Evolutionary conservation across 2,113 vertebrate species (phyloP).

Genomic region (Cinclus mexicanus): DNA sequence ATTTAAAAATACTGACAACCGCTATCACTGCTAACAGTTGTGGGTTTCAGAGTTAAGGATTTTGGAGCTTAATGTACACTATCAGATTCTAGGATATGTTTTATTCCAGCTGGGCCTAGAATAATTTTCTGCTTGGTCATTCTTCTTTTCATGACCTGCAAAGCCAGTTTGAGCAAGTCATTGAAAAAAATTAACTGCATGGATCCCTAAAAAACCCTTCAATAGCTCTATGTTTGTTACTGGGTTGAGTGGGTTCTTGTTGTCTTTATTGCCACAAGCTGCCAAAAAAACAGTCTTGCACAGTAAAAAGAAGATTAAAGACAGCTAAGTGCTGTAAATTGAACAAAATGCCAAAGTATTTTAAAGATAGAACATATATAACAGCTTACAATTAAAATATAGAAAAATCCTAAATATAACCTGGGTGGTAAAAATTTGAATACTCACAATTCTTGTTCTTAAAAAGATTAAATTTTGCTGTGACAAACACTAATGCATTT

Average conservation of each 20-base stretch:
- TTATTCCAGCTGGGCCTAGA: background rate
- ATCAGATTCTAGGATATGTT: background rate
- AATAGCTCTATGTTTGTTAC: background rate
- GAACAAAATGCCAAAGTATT: background rate
- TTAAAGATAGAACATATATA: background rate
- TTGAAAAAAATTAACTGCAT: constrained; percentile 24
- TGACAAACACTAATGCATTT: background rate
- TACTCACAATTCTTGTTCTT: background rate
- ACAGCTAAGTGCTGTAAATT: background rate
- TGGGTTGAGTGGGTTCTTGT: background rate
- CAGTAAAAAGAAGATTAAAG: constrained; percentile 23
- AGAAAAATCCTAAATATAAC: background rate
- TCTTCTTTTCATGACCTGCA: background rate
- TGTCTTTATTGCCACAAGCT: background rate
- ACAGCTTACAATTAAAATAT: background rate
- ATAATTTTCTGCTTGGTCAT: background rate
- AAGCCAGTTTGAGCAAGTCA: background rate
- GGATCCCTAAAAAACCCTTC: background rate
- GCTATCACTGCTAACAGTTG: background rate
- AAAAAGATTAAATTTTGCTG: background rate
- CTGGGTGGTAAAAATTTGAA: background rate
- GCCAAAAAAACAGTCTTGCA: background rate
- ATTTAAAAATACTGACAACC: background rate
- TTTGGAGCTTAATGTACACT: background rate
- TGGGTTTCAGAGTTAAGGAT: background rate